Percentiles rank a stretch among this genome's conserved stretches.
Conservation (phyloP, 2,797 vertebrate genomes). For the Clarias fuscus region DNA sequence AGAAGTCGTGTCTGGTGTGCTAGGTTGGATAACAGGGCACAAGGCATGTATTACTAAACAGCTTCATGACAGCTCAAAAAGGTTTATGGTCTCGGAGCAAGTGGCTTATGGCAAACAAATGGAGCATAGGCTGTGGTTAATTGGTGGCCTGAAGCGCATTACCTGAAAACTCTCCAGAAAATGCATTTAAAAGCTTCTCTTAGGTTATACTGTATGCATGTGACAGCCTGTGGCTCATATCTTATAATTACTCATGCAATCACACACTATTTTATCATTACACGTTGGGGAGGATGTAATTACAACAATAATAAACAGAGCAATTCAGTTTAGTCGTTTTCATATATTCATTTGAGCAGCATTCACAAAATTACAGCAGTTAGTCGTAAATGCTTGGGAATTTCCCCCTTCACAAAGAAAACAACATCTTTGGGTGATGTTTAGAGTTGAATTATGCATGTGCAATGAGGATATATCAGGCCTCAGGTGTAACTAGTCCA, state of each 20-base stretch:
- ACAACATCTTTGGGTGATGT: neutral
- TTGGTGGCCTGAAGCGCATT: slow-evolving; percentile 19
- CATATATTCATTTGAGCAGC: slow-evolving; percentile 9
- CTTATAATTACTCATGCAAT: slow-evolving; percentile 38
- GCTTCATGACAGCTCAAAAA: slow-evolving; percentile 28
- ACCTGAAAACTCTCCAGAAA: slow-evolving; percentile 25
- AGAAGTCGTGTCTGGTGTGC: slow-evolving; percentile 6
- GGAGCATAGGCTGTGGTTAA: slow-evolving; percentile 35
- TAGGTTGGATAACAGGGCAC: slow-evolving; percentile 7
- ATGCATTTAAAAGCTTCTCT: slow-evolving; percentile 24
- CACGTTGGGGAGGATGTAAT: neutral
- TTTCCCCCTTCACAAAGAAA: neutral
- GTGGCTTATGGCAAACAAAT: slow-evolving; percentile 41
- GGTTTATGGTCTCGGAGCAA: slow-evolving; percentile 36
- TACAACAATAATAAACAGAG: slow-evolving; percentile 11
- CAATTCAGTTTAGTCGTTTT: neutral
- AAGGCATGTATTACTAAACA: slow-evolving; percentile 33
- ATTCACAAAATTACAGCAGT: neutral
- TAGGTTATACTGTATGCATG: neutral
- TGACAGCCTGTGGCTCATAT: slow-evolving; percentile 1
- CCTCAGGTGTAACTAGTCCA: neutral
- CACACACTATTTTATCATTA: slow-evolving; percentile 12
- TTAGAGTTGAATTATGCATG: neutral
- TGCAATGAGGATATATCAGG: neutral
- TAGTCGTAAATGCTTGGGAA: neutral